These are phyloP conservation scores for Andrena hattorfiana DNA, from an alignment of 2,888 invertebrate genomes.

Conservation along the genomic window DNA sequence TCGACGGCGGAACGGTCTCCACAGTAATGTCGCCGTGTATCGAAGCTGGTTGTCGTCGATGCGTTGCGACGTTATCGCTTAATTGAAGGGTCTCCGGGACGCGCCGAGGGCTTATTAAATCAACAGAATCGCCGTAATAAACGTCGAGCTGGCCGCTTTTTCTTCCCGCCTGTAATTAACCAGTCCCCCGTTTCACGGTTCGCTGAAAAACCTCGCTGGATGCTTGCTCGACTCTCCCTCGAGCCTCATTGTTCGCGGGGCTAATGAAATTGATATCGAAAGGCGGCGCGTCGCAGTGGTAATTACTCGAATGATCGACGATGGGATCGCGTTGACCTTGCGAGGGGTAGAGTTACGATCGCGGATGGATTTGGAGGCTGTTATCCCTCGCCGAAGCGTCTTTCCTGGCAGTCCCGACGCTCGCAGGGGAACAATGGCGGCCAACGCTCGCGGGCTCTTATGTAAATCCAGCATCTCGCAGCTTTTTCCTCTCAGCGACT, in stretches of 20 bases:
- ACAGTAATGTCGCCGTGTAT: slow-evolving; percentile 27
- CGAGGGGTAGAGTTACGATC: background rate
- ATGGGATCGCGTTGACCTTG: background rate
- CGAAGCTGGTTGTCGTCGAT: slow-evolving; percentile 4
- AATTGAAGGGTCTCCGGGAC: slow-evolving; percentile 32
- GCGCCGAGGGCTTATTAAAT: slow-evolving; percentile 34
- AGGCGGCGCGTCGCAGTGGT: background rate
- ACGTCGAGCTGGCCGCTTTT: slow-evolving; percentile 13
- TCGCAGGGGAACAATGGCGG: slow-evolving; percentile 56
- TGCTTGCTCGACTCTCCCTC: background rate
- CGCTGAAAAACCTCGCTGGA: background rate
- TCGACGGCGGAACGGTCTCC: slow-evolving; percentile 10
- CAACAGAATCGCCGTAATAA: slow-evolving; percentile 19
- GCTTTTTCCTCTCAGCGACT: slow-evolving; percentile 47
- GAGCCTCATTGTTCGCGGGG: background rate
- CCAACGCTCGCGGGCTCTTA: slow-evolving; percentile 48
- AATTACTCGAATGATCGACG: background rate
- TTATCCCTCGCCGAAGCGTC: background rate
- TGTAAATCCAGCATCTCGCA: slow-evolving; percentile 61
- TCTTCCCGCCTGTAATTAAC: slow-evolving; percentile 19
- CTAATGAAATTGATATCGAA: background rate
- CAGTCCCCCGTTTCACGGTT: slow-evolving; percentile 1
- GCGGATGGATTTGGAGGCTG: background rate
- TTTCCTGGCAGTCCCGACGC: slow-evolving; percentile 14
- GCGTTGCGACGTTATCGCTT: slow-evolving; percentile 47